phyloP scores from a whole-genome alignment of 53 echinoderm and acorn worm species.

The Luidia sarsii region DNA sequence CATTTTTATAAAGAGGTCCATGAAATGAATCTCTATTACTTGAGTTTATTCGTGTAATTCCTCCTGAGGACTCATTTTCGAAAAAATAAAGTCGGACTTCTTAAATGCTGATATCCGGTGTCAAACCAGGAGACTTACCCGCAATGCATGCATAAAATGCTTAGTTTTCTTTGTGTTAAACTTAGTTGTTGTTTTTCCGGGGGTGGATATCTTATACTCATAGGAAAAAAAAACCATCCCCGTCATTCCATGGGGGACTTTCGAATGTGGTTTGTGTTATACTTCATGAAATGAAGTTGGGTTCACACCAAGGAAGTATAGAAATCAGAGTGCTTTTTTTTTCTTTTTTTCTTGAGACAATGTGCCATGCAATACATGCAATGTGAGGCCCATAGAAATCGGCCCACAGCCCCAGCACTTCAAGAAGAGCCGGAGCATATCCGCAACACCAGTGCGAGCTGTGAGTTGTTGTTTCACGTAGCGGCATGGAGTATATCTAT shows the following conservation, averaged over 20 bases:
- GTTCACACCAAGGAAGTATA: background rate
- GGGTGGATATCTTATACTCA: too few relatives aligned
- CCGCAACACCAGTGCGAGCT: too few relatives aligned
- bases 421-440: too few relatives aligned
- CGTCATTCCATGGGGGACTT: background rate
- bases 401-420: too few relatives aligned
- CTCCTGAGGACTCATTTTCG: background rate
- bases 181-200: background rate
- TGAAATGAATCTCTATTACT: slow-evolving; percentile 20
- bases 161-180: background rate
- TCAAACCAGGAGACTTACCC: too few relatives aligned
- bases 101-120: background rate
- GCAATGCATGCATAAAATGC: slow-evolving; percentile 2
- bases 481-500: too few relatives aligned
- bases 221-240: background rate
- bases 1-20: slow-evolving; percentile 6
- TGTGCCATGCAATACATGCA: too few relatives aligned
- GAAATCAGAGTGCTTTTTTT: background rate
- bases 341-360: too few relatives aligned
- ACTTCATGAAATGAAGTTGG: slow-evolving; percentile 35
- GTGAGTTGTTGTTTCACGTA: too few relatives aligned
- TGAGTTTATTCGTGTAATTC: background rate
- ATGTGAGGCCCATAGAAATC: too few relatives aligned
- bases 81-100: background rate
- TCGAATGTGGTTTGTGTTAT: background rate